Evolutionary conservation across 2,888 invertebrate genomes (phyloP).

Genomic region (Cetonia aurata): DNA sequence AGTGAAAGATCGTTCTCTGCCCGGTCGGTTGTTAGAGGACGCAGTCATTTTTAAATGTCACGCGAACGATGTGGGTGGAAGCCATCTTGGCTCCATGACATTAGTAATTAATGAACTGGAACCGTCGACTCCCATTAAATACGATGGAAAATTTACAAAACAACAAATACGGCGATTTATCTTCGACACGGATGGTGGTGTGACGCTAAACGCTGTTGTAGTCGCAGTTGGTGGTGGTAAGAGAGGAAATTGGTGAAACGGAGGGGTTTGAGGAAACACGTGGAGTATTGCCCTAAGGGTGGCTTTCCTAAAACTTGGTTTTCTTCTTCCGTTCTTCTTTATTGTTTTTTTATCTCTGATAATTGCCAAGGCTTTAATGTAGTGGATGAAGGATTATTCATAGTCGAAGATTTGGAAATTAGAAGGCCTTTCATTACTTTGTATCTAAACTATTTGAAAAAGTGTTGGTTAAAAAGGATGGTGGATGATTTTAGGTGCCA

Average conservation of each 20-base stretch:
- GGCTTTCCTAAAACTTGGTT: too few species aligned
- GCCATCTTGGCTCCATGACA: slow-evolving; percentile 60
- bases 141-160: slow-evolving; percentile 45
- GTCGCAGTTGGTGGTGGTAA: neutral
- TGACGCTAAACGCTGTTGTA: slow-evolving; percentile 1
- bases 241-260: neutral
- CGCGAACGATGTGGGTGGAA: slow-evolving; percentile 54
- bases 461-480: too few species aligned
- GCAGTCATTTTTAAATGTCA: slow-evolving; percentile 61
- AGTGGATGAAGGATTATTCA: too few species aligned
- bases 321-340: too few species aligned
- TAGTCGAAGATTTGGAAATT: too few species aligned
- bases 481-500: too few species aligned
- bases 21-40: slow-evolving; percentile 43
- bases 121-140: slow-evolving; percentile 44
- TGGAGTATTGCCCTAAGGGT: too few species aligned
- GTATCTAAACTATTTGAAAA: too few species aligned
- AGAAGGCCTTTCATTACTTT: too few species aligned
- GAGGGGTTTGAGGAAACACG: too few species aligned
- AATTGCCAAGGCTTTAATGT: too few species aligned
- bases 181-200: slow-evolving; percentile 5
- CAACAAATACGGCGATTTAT: slow-evolving; percentile 42
- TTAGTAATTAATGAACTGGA: slow-evolving; percentile 59
- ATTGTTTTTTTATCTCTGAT: too few species aligned
- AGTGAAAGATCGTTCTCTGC: neutral